These are phyloP conservation scores for Drosophila ficusphila DNA, from an alignment of 1,140 invertebrate genomes.

Conservation along the genomic window DNA sequence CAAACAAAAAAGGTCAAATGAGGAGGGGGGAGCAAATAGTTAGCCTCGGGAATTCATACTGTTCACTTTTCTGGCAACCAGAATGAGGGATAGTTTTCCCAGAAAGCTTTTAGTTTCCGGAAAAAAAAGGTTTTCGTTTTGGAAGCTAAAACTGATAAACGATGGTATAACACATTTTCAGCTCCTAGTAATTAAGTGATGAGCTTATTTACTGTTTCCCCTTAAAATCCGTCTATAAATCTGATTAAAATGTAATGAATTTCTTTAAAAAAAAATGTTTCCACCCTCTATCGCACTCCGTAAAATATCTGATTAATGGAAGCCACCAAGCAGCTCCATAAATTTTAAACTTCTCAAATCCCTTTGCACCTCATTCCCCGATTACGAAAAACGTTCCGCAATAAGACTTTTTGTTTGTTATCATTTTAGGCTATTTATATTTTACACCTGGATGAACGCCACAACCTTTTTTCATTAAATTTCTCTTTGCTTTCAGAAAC, in stretches of 20 bases:
- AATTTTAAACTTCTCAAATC: not conserved
- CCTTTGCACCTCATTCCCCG: not conserved
- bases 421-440: conserved; percentile 66
- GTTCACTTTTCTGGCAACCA: not conserved
- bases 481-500: not conserved
- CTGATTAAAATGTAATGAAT: not conserved
- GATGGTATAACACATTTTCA: no score
- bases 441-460: conserved; percentile 64
- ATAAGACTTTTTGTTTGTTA: conserved; percentile 17
- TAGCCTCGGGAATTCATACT: conserved; percentile 6
- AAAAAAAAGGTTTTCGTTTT: not conserved
- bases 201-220: not conserved
- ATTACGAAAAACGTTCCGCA: conserved; percentile 12
- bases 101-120: not conserved
- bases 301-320: not conserved
- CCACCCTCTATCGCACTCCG: not conserved
- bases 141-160: not conserved
- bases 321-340: not conserved
- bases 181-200: not conserved
- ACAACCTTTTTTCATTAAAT: conserved; percentile 8
- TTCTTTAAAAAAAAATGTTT: not conserved
- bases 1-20: conserved; percentile 1
- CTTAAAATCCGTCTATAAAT: not conserved
- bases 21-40: conserved; percentile 13
- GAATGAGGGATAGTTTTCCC: not conserved